Conservation (phyloP, 92 coral and sea anemone genomes). For the Actinostola sp. region DNA sequence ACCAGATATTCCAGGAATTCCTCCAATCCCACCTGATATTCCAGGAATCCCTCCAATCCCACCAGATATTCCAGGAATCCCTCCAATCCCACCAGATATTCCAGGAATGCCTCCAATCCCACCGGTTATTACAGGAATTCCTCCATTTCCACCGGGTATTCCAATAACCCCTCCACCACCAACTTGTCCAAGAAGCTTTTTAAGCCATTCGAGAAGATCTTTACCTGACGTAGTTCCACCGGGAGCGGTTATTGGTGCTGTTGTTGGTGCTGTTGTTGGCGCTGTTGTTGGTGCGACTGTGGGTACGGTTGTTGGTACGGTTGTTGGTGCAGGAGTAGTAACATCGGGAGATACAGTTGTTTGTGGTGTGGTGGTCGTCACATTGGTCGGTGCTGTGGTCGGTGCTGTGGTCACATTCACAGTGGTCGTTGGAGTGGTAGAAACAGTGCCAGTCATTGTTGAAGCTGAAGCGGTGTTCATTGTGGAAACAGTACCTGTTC, state of each 20-base stretch:
- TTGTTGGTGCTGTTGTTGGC: background rate
- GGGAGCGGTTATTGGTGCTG: constrained; percentile 2
- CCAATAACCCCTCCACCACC: constrained; percentile 17
- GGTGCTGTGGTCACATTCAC: constrained; percentile 4
- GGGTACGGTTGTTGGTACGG: constrained; percentile 6
- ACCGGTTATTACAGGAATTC: background rate
- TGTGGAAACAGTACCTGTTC: background rate
- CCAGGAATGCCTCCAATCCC: constrained; percentile 13
- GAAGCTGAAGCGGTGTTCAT: background rate
- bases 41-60: constrained; percentile 8
- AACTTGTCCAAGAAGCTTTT: constrained; percentile 5
- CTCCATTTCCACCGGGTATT: background rate
- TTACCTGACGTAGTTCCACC: too few species aligned
- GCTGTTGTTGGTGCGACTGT: constrained; percentile 4
- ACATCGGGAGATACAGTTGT: constrained; percentile 13
- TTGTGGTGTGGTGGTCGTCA: constrained; percentile 7
- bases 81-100: background rate
- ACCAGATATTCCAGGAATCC: constrained; percentile 6
- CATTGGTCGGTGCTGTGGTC: constrained; percentile 8
- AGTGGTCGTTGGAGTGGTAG: constrained; percentile 7
- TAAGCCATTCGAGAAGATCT: constrained; percentile 12
- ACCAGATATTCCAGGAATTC: constrained; percentile 12
- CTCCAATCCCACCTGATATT: constrained; percentile 6
- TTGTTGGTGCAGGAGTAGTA: constrained; percentile 5
- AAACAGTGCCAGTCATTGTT: background rate